Evolutionary conservation across 2,797 vertebrate species (phyloP).

Genomic region (Pteronotus mesoamericanus): DNA sequence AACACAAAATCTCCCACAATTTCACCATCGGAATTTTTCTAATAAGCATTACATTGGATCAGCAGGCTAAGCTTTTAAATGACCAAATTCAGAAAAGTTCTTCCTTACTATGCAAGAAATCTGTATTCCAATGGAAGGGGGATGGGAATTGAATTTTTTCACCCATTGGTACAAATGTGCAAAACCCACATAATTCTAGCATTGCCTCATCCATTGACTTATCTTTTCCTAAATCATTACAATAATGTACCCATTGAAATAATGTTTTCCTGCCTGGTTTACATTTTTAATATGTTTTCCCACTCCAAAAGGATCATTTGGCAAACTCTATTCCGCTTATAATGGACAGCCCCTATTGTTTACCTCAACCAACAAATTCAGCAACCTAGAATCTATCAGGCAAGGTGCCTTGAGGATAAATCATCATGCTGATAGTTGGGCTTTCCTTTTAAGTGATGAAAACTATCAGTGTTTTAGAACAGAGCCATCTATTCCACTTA

Average conservation of each 20-base stretch:
- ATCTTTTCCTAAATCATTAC: background rate
- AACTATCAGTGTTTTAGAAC: conserved; percentile 24
- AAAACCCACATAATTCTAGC: background rate
- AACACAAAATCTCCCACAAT: background rate
- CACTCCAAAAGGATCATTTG: conserved; percentile 12
- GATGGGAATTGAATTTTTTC: background rate
- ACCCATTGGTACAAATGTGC: background rate
- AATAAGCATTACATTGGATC: background rate
- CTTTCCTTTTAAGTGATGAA: background rate
- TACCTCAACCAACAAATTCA: conserved; percentile 28
- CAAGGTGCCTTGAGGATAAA: background rate
- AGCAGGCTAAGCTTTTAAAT: background rate
- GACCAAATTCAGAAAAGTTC: background rate
- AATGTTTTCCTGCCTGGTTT: conserved; percentile 10
- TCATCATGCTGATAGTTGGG: background rate
- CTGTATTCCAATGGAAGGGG: background rate
- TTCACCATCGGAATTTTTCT: background rate
- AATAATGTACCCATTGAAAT: background rate
- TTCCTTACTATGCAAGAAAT: background rate
- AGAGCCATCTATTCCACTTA: conserved; percentile 41
- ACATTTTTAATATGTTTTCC: conserved; percentile 44
- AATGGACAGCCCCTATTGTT: conserved; percentile 3
- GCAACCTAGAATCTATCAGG: background rate
- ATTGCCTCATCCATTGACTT: background rate
- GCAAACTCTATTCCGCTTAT: conserved; percentile 34